These are phyloP conservation scores for Cordilura impudica DNA, from an alignment of 2,888 invertebrate species.

Conservation along the genomic window DNA sequence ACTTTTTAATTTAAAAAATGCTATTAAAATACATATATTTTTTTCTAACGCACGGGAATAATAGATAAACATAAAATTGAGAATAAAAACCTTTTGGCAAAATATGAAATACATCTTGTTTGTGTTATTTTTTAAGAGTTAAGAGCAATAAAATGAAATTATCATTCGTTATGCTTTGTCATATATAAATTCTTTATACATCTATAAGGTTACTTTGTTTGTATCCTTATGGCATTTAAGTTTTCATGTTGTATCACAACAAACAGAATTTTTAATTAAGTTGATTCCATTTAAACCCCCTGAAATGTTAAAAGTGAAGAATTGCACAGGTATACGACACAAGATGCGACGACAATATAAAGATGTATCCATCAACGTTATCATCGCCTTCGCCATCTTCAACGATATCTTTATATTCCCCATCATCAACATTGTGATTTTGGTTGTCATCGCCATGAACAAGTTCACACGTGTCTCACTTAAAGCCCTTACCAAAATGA, in stretches of 20 bases:
- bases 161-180: conserved; percentile 23
- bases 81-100: conserved; percentile 10
- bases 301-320: conserved; percentile 23
- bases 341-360: not conserved
- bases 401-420: too few relatives aligned
- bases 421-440: conserved; percentile 16
- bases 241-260: not conserved
- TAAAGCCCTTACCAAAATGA: not conserved
- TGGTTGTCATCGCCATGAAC: not conserved
- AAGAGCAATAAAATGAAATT: conserved; percentile 44
- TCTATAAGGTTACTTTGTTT: not conserved
- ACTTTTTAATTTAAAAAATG: too few relatives aligned
- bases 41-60: too few relatives aligned
- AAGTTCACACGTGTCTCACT: conserved; percentile 15
- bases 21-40: too few relatives aligned
- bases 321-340: not conserved
- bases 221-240: not conserved
- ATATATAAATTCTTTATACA: not conserved
- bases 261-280: conserved; percentile 49
- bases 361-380: conserved; percentile 4
- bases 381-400: not conserved
- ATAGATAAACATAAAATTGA: too few relatives aligned
- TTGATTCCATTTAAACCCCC: conserved; percentile 43
- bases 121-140: too few relatives aligned
- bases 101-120: conserved; percentile 1